A percentile compares a stretch with the other conserved stretches of the same genome.
Conservation (phyloP, 1,140 invertebrate genomes). For the Xylocopa sonorina region DNA sequence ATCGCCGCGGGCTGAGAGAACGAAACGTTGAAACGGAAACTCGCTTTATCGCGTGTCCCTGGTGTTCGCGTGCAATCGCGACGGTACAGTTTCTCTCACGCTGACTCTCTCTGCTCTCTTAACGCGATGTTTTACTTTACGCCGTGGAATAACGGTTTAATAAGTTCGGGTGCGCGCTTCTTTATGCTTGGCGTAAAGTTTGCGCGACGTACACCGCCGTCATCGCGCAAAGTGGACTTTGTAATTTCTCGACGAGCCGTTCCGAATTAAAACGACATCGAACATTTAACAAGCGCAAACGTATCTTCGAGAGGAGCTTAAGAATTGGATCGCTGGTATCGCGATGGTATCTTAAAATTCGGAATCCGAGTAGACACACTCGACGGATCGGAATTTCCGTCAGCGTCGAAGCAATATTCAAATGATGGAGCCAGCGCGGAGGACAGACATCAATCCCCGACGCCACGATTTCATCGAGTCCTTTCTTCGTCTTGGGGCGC, state of each 20-base stretch:
- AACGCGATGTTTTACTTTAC: slow-evolving; percentile 30
- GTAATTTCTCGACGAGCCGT: slow-evolving; percentile 18
- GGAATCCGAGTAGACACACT: background rate
- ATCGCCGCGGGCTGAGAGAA: background rate
- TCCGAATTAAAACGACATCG: background rate
- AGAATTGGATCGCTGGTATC: no score
- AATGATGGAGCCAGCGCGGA: background rate
- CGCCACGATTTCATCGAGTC: background rate
- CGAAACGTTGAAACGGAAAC: background rate
- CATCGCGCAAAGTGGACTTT: slow-evolving; percentile 21
- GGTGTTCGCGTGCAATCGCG: slow-evolving; percentile 30
- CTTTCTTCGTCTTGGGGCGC: background rate
- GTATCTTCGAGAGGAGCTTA: background rate
- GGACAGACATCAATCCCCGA: background rate
- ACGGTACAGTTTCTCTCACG: background rate
- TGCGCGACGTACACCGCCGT: background rate
- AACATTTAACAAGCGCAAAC: background rate
- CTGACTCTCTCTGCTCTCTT: background rate
- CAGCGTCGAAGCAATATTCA: background rate
- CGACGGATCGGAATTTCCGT: background rate
- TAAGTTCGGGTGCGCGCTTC: slow-evolving; percentile 21
- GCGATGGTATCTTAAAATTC: no score
- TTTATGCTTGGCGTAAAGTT: slow-evolving; percentile 35
- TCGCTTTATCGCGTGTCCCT: background rate
- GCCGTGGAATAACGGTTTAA: slow-evolving; percentile 42